Evolutionary conservation across 2,888 invertebrate species (phyloP).

Genomic region (Melanotus villosus): DNA sequence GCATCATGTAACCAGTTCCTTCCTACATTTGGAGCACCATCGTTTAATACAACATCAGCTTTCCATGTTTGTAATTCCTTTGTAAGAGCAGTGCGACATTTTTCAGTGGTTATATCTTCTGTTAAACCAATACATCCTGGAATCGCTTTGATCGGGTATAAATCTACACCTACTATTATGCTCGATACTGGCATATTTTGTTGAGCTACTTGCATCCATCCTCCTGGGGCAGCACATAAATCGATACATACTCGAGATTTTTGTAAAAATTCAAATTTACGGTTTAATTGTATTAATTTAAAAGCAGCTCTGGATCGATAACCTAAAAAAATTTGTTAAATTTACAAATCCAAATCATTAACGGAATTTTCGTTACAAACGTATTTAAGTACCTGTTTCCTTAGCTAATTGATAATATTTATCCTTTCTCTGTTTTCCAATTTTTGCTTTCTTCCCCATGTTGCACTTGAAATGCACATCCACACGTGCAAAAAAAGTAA

Average conservation of each 20-base stretch:
- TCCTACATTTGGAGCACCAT: slow-evolving; percentile 98
- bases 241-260: slow-evolving; percentile 97
- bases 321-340: slow-evolving; percentile 72
- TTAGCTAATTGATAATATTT: slow-evolving; percentile 99
- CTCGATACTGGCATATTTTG: slow-evolving; percentile 98
- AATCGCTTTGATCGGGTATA: slow-evolving; percentile 93
- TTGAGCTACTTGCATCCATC: slow-evolving; percentile 99
- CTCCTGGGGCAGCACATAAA: slow-evolving; percentile 98
- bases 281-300: slow-evolving; percentile 97
- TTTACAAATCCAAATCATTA: not conserved
- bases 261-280: slow-evolving; percentile 97
- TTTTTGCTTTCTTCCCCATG: slow-evolving; percentile 96
- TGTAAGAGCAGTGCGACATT: slow-evolving; percentile 84
- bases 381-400: slow-evolving; percentile 84
- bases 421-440: slow-evolving; percentile 98
- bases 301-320: slow-evolving; percentile 99
- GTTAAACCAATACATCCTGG: slow-evolving; percentile 91
- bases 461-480: slow-evolving; percentile 57
- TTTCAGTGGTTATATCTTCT: slow-evolving; percentile 98
- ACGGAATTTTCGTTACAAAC: too few species aligned
- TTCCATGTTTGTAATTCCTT: slow-evolving; percentile 96
- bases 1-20: slow-evolving; percentile 98
- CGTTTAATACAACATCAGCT: slow-evolving; percentile 96
- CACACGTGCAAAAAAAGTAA: slow-evolving; percentile 33
- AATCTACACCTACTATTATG: slow-evolving; percentile 94